phyloP scores from a whole-genome alignment of 2,113 vertebrate genomes.

The Gopherus evgoodei region DNA sequence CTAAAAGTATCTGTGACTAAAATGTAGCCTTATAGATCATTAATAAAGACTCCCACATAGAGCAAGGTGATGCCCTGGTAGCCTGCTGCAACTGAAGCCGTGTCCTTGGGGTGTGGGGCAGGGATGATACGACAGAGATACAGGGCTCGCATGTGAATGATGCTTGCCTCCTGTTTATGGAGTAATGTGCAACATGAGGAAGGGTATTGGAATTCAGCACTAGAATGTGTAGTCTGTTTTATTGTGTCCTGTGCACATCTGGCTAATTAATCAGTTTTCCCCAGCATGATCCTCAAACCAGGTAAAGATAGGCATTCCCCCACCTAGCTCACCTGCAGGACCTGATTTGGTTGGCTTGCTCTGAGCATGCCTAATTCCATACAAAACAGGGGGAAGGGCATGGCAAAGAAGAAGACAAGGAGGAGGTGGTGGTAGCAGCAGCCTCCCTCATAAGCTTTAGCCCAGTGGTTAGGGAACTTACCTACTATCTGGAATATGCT shows the following conservation, averaged over 20 bases:
- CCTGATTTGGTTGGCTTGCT: too few relatives aligned
- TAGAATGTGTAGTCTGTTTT: not conserved
- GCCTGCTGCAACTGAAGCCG: not conserved
- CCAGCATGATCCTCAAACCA: not conserved
- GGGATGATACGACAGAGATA: not conserved
- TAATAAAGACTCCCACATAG: not conserved
- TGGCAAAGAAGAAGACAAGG: too few relatives aligned
- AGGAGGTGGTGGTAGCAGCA: too few relatives aligned
- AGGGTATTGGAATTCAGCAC: too few relatives aligned
- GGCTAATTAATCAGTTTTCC: not conserved
- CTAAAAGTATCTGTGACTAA: too few relatives aligned
- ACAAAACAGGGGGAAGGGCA: too few relatives aligned
- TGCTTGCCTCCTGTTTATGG: conserved; percentile 1
- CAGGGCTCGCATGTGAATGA: not conserved
- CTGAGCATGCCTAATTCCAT: too few relatives aligned
- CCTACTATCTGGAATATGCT: too few relatives aligned
- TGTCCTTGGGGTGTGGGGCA: not conserved
- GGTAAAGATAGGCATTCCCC: not conserved
- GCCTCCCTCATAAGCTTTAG: too few relatives aligned
- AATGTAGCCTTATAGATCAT: not conserved
- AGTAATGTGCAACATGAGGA: too few relatives aligned
- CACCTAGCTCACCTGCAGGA: too few relatives aligned
- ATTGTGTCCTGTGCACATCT: not conserved
- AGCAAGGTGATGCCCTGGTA: not conserved
- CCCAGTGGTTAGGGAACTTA: too few relatives aligned